phyloP scores from a whole-genome alignment of 1,140 invertebrate species.

The Dreissena rostriformis region DNA sequence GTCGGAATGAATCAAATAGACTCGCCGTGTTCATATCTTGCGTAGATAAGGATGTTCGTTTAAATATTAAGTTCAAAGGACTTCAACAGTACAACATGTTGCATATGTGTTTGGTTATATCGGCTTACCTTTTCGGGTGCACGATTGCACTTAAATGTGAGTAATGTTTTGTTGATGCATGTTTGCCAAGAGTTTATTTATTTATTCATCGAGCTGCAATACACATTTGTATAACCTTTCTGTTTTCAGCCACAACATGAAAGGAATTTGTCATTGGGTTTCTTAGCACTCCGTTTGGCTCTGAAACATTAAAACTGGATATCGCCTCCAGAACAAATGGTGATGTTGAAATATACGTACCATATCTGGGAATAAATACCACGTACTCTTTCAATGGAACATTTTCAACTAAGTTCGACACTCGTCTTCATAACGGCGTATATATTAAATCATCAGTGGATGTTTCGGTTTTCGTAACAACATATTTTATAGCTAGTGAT shows the following conservation, averaged over 20 bases:
- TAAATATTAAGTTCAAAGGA: no score
- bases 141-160: no score
- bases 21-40: no score
- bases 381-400: not conserved
- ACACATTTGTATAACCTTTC: not conserved
- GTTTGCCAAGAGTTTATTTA: no score
- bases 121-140: no score
- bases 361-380: not conserved
- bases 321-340: not conserved
- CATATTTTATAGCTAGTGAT: not conserved
- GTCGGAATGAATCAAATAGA: no score
- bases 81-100: no score
- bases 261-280: not conserved
- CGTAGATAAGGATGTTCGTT: no score
- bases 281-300: not conserved
- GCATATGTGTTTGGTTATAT: no score
- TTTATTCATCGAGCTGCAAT: no score
- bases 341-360: not conserved
- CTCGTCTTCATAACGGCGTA: not conserved
- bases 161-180: no score
- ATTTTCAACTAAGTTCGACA: not conserved
- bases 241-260: not conserved
- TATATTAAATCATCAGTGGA: not conserved
- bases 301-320: not conserved
- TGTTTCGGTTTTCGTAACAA: not conserved